Percentiles rank a stretch among this genome's conserved stretches.
Conservation (phyloP, 2,888 invertebrate species). For the Scelioninae gen. 1 region DNA sequence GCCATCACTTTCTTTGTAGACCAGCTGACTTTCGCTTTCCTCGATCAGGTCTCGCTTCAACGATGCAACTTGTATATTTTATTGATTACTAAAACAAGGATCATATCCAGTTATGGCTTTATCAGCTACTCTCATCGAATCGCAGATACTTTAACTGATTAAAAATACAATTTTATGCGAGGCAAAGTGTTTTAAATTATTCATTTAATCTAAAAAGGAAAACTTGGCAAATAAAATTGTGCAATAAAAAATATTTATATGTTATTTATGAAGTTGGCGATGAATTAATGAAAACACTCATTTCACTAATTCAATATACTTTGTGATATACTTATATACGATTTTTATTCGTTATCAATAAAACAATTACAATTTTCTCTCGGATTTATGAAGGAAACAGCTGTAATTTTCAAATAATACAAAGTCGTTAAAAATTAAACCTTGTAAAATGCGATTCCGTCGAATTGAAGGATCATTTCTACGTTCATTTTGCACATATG, state of each 20-base stretch:
- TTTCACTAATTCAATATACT: background rate
- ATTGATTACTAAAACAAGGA: conserved; percentile 33
- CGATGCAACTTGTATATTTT: conserved; percentile 29
- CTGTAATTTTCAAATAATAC: background rate
- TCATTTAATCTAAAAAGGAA: no score
- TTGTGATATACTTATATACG: background rate
- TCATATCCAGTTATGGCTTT: conserved; percentile 1
- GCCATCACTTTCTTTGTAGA: conserved; percentile 53
- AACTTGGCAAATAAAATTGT: no score
- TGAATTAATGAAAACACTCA: background rate
- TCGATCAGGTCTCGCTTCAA: conserved; percentile 50
- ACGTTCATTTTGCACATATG: conserved; percentile 38
- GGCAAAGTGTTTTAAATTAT: no score
- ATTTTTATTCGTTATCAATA: background rate
- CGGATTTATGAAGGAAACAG: conserved; percentile 4
- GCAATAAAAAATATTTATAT: background rate
- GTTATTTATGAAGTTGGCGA: background rate
- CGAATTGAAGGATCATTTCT: conserved; percentile 44
- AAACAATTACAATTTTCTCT: background rate
- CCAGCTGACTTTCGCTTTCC: conserved; percentile 64
- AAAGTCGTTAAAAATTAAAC: conserved; percentile 1
- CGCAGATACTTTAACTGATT: no score
- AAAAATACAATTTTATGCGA: no score
- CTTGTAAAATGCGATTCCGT: conserved; percentile 19
- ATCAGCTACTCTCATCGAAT: background rate